Evolutionary conservation across 2,113 vertebrate species (phyloP).

Genomic region (Kobus ellipsiprymnus): DNA sequence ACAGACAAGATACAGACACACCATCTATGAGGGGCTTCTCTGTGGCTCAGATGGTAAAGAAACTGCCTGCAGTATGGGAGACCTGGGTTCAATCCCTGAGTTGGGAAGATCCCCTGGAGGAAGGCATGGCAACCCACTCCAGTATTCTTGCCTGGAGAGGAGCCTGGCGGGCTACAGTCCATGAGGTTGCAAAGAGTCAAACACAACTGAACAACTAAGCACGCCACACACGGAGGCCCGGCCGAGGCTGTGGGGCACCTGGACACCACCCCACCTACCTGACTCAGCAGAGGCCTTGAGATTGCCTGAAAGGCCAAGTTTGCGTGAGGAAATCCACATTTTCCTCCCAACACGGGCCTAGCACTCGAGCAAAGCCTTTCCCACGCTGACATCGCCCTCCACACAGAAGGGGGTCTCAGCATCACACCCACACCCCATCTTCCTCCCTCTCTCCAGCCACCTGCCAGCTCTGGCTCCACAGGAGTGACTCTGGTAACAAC

Average conservation of each 20-base stretch:
- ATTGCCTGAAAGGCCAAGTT: background rate
- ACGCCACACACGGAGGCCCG: background rate
- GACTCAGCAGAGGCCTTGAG: background rate
- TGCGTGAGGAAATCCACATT: accelerated
- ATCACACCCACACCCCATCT: accelerated
- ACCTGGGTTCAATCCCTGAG: background rate
- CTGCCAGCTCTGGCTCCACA: background rate
- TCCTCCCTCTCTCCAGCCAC: background rate
- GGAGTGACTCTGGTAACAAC: background rate
- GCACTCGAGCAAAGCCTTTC: accelerated
- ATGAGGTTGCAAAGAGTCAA: background rate
- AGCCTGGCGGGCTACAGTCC: background rate
- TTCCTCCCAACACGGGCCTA: no score
- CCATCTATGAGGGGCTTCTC: background rate
- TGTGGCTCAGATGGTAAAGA: background rate
- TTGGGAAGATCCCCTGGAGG: background rate
- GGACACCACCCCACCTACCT: background rate
- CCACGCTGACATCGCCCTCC: background rate
- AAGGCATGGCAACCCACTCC: background rate
- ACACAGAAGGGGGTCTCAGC: accelerated
- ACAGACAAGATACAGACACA: background rate
- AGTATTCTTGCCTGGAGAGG: background rate
- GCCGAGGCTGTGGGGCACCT: background rate
- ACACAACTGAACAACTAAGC: background rate
- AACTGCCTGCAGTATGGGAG: background rate